phyloP scores from a whole-genome alignment of 2,797 vertebrate genomes.

The Clarias fuscus region DNA sequence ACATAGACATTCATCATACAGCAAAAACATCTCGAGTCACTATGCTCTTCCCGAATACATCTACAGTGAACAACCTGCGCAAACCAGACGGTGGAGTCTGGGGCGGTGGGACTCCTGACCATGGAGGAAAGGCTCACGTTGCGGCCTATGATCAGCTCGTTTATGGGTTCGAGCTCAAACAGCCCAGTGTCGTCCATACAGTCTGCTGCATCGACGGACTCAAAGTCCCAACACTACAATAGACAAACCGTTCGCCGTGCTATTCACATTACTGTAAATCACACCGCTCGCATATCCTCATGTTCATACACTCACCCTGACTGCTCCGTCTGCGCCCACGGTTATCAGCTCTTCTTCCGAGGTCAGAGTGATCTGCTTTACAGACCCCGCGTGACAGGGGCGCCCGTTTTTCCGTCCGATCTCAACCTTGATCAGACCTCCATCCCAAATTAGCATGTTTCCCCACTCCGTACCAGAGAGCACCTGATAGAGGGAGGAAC shows the following conservation, averaged over 20 bases:
- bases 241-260: background rate
- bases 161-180: constrained; percentile 86
- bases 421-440: constrained; percentile 86
- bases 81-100: constrained; percentile 83
- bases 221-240: constrained; percentile 88
- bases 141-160: constrained; percentile 83
- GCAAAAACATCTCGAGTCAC: background rate
- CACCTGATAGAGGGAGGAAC: constrained; percentile 72
- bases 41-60: background rate
- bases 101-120: constrained; percentile 74
- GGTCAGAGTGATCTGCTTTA: constrained; percentile 85
- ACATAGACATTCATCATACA: background rate
- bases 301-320: constrained; percentile 77
- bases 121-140: constrained; percentile 82
- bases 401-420: constrained; percentile 74
- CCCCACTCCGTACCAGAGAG: constrained; percentile 92
- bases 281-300: background rate
- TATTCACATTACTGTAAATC: background rate
- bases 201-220: constrained; percentile 81
- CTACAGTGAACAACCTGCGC: constrained; percentile 80
- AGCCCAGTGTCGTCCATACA: constrained; percentile 69
- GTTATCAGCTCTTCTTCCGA: constrained; percentile 85
- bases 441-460: constrained; percentile 93
- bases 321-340: constrained; percentile 83
- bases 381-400: constrained; percentile 81